Base-by-base conservation (phyloP, 2,113 vertebrate genomes). In the Nannobrachium achirus region DNA sequence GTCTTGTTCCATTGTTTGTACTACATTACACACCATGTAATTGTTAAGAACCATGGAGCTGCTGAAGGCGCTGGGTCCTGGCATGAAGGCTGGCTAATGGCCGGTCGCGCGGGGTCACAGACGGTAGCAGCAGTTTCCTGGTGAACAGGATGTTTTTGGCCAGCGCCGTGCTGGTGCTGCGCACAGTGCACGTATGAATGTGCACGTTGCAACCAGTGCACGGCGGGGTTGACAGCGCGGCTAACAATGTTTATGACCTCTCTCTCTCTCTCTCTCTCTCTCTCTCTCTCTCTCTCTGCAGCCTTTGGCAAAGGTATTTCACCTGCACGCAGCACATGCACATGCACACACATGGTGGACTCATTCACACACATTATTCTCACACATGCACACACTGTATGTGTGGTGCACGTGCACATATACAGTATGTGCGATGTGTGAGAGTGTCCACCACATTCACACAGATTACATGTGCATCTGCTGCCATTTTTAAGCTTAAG, bases 31-130 rank as follows among this genome's bases (percentile, higher is more conserved):
- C 10, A 0, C 52, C 1, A 2, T 76, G 69, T 81, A 79, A 73
- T 83, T 86, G 79, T 84, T 76, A 79, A 76, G 70, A 78, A 84
- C 81, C 68, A 44, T 59, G 55, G 70, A 63, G 52, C 68, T 42
- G 67, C 77, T 73, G 68, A 82, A 81, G 60, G 63, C 75, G 73
- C 7, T 56, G 44, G 16, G 69, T 77, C 59, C 38, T 56, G n/a
- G n/a, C 39, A 10, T 45, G 48, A 58, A 49, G 46, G 7, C 65
- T 51, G 25, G 67, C 38, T 70, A 73, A 79, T 69, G 51, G 51
- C 20, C 8, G 60, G 5, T 56, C 49, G 59, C 48, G 74, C 18
- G 70, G 64, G 66, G 69, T 82, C 57, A 73, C n/a, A 66, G 7
- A 65, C 57, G 45, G 56, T 38, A 50, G 53, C 58, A 0, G 10